These are phyloP conservation scores for Psilopsiagon aurifrons DNA, from an alignment of 2,113 vertebrate genomes.

Conservation along the genomic window DNA sequence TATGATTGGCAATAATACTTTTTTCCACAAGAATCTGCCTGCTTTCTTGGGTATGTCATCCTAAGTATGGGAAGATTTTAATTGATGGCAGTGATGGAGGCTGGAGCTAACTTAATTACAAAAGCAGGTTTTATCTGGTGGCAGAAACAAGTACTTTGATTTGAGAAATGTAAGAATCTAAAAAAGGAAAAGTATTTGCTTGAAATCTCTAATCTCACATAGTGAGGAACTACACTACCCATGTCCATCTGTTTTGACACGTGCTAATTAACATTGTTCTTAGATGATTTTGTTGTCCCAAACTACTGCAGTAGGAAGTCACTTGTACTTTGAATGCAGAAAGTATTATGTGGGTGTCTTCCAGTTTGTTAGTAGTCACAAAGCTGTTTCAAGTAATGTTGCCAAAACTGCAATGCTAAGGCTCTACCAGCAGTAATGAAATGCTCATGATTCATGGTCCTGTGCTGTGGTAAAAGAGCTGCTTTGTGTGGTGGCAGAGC, in stretches of 20 bases:
- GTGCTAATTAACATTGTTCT: slow-evolving; percentile 4
- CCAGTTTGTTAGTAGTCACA: slow-evolving; percentile 37
- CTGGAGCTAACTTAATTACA: neutral
- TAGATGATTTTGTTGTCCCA: neutral
- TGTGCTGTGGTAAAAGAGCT: neutral
- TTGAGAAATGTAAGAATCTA: neutral
- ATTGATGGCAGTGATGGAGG: neutral
- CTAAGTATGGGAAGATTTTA: neutral
- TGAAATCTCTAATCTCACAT: neutral
- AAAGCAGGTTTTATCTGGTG: neutral
- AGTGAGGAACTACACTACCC: neutral
- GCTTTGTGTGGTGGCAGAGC: neutral
- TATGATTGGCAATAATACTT: neutral
- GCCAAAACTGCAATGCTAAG: neutral
- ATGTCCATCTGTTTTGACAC: neutral
- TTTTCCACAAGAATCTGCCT: neutral
- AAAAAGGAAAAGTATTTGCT: neutral
- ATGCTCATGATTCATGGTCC: neutral
- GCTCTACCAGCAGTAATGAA: neutral
- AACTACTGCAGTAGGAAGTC: neutral
- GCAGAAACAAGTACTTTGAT: neutral
- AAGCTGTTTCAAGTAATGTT: neutral
- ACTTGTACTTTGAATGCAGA: slow-evolving; percentile 2
- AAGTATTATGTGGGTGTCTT: slow-evolving; percentile 30
- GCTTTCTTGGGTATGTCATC: neutral